phyloP scores from a whole-genome alignment of 2,113 vertebrate species.

The Catharus minimus region DNA sequence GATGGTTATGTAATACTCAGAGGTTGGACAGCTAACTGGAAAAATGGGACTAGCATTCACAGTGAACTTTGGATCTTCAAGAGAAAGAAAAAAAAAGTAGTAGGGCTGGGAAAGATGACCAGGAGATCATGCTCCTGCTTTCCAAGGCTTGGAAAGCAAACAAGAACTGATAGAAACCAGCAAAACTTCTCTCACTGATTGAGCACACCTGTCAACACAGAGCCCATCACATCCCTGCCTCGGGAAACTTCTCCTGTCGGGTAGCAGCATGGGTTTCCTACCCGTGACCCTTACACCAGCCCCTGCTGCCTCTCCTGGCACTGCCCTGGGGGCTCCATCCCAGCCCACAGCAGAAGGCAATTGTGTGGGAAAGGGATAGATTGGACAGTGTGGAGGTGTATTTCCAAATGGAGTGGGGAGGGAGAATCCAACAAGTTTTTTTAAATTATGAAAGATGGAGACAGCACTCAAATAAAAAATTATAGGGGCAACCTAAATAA shows the following conservation, averaged over 20 bases:
- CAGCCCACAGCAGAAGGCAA: accelerated
- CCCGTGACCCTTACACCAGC: accelerated
- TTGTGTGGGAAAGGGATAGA: not conserved
- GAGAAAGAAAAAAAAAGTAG: too few relatives aligned
- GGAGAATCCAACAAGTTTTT: not conserved
- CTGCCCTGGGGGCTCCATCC: accelerated
- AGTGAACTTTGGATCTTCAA: not conserved
- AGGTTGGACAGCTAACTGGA: not conserved
- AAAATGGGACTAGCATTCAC: not conserved
- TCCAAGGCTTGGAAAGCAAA: not conserved
- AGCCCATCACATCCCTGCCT: accelerated
- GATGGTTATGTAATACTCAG: not conserved
- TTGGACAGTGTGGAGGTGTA: accelerated
- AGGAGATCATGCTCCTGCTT: not conserved
- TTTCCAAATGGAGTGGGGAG: accelerated
- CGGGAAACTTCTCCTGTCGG: not conserved
- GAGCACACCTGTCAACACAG: accelerated
- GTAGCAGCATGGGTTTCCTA: accelerated
- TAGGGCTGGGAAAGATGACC: not conserved
- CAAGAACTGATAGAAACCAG: not conserved
- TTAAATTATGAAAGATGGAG: not conserved
- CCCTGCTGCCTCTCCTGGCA: too few relatives aligned
- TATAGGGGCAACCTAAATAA: not conserved
- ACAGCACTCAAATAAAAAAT: not conserved
- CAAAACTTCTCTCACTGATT: too few relatives aligned